Evolutionary conservation across 2,888 invertebrate species (phyloP), one percentile per base, ranked within the genome.

Genomic region (Cotesia congregata): DNA sequence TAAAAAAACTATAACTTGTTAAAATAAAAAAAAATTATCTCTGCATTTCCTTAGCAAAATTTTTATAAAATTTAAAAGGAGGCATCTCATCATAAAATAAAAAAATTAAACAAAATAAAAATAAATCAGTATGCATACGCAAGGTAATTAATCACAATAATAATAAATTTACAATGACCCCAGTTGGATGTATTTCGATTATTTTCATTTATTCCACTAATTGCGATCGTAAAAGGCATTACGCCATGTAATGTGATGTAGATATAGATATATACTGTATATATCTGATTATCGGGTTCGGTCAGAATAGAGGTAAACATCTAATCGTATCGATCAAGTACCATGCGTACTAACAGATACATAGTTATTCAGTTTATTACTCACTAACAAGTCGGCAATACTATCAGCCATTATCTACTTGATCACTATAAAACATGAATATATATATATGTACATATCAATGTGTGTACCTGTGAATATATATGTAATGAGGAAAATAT

Each of bases 241-340:
- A 67, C 74, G 62, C 74, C 74, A 76, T 73, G 75, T 68, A 74
- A 12, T 30, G 30, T 30, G 30, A 30, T 30, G 30, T 30, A 30
- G 30, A 30, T 30, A 30, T 4, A 30, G 30, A 80, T 20, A 67
- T 68, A 77, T 60, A 30, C 20, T 30, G 30, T 30, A 67, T 68
- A 40, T 65, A 70, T 75, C 70, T 80, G 73, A 78, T 80, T 80
- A 78, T 74, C 76, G 59, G 76, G 72, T 76, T 4, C 50, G 12
- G 7, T 50, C 50, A 12, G 6, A 50, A 50, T 50, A 50, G 50
- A 50, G 72, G 72, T 68, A 73, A 79, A 67, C 79, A 75, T n/a
- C n/a, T n/a, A n/a, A n/a, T 75, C 67, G 70, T 77, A 75, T 75
- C 67, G 67, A 72, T 65, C 65, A 71, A 74, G n/a, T 30, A 67